These are phyloP conservation scores for Sipha maydis DNA, from an alignment of 2,888 invertebrate species.

Conservation along the genomic window DNA sequence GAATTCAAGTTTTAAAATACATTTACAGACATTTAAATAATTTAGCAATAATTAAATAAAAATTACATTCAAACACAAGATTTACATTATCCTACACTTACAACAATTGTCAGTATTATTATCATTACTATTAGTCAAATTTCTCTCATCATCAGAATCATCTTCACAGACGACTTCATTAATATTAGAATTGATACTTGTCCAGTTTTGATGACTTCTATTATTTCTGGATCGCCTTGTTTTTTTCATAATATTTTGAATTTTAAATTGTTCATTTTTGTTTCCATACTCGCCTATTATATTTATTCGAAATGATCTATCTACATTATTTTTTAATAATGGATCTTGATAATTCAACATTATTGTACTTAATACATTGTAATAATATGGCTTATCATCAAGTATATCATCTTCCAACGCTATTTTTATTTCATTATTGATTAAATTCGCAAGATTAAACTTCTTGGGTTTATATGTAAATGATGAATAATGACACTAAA, in stretches of 20 bases:
- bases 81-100: conserved; percentile 6
- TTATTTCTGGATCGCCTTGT: background rate
- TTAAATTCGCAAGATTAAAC: conserved; percentile 20
- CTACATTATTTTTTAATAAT: background rate
- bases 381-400: background rate
- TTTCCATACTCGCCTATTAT: background rate
- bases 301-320: background rate
- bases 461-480: background rate
- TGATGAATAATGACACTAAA: conserved; percentile 4
- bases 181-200: background rate
- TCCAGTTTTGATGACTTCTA: background rate
- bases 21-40: background rate
- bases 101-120: background rate
- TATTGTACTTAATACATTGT: background rate
- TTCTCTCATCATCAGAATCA: background rate
- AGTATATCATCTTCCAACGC: background rate
- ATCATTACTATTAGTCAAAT: background rate
- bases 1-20: background rate
- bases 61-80: background rate
- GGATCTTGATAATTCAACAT: background rate
- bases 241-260: background rate
- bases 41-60: background rate
- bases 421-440: conserved; percentile 5
- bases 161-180: background rate
- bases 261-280: background rate